Conservation (phyloP, 2,797 vertebrate species). For the Podargus strigoides region DNA sequence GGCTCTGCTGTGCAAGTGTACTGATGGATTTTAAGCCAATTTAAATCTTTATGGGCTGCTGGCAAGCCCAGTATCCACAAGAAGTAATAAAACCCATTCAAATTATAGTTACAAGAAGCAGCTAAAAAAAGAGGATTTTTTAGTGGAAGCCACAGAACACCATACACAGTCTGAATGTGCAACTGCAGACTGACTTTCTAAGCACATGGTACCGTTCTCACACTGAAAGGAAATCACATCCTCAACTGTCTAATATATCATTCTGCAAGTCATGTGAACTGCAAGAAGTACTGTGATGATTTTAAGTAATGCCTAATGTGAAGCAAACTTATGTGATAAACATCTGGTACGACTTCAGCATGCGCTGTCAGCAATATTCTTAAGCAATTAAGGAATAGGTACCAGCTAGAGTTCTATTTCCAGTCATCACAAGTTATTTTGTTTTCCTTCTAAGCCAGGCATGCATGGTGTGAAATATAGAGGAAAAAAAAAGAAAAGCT, state of each 20-base stretch:
- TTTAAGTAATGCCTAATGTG: not conserved
- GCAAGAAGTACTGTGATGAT: not conserved
- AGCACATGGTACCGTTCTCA: not conserved
- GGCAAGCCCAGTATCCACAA: not conserved
- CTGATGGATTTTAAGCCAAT: not conserved
- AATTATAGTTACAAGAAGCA: not conserved
- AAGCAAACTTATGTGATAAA: rapidly evolving
- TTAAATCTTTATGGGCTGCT: not conserved
- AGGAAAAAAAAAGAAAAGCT: conserved; percentile 51
- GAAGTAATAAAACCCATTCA: not conserved
- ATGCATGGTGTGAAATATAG: not conserved
- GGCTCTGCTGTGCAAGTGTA: not conserved
- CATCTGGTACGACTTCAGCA: not conserved
- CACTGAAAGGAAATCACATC: not conserved
- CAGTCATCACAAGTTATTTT: rapidly evolving
- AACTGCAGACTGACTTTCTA: not conserved
- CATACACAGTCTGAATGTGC: not conserved
- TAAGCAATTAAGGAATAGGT: rapidly evolving
- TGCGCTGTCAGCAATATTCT: rapidly evolving
- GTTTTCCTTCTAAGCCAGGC: not conserved
- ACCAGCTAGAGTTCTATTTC: not conserved
- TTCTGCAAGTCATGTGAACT: not conserved
- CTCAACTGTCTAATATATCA: not conserved
- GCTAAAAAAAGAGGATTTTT: not conserved
- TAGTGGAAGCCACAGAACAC: not conserved